Conservation (phyloP, 2,113 vertebrate genomes). For the Cynoglossus semilaevis region DNA sequence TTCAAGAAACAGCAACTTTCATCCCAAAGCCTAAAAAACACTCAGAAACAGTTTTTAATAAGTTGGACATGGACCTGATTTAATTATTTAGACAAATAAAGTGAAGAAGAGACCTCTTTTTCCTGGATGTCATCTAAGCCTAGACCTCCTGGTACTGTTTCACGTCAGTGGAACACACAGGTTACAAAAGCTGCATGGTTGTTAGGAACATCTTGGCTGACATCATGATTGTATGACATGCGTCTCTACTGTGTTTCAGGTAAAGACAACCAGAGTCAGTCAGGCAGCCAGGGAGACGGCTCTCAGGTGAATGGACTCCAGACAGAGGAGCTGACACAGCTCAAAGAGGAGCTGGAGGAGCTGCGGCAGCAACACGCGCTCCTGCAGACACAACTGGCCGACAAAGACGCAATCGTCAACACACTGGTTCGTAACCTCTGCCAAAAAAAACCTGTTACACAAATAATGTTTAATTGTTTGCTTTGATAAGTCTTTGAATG, state of each 20-base stretch:
- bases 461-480: neutral
- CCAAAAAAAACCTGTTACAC: neutral
- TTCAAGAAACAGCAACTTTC: neutral
- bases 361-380: conserved; percentile 80
- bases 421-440: conserved; percentile 76
- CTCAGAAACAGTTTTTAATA: no score
- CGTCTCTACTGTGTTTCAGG: conserved; percentile 41
- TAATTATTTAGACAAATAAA: no score
- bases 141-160: neutral
- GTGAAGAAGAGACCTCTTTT: neutral
- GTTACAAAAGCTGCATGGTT: neutral
- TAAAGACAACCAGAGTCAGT: conserved; percentile 81
- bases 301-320: conserved; percentile 90
- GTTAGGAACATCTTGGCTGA: neutral
- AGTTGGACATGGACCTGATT: no score
- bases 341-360: conserved; percentile 85
- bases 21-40: no score
- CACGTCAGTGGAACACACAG: conserved; percentile 4
- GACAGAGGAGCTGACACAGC: conserved; percentile 82
- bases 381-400: conserved; percentile 82
- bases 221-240: no score
- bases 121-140: neutral
- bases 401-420: conserved; percentile 84
- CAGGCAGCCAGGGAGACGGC: conserved; percentile 70
- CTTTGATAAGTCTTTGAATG: neutral